Evolutionary conservation across 2,888 invertebrate genomes (phyloP).

Genomic region (Dusona sp.): DNA sequence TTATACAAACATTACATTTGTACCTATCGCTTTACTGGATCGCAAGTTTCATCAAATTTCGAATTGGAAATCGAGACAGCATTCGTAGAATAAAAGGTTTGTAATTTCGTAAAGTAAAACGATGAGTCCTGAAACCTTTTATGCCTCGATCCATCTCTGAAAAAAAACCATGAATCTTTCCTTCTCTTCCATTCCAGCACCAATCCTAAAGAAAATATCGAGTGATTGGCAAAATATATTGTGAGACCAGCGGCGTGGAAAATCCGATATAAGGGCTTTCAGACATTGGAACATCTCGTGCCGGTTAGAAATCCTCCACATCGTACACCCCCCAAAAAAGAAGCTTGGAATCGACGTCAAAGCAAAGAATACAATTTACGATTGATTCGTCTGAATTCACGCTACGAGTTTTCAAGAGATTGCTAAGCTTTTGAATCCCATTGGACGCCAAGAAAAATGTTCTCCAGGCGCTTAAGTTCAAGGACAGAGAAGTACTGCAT

Average conservation of each 20-base stretch:
- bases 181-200: not conserved
- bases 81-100: not conserved
- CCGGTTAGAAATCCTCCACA: not conserved
- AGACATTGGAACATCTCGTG: not conserved
- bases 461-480: not conserved
- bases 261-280: not conserved
- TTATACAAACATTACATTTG: not conserved
- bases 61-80: not conserved
- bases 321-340: not conserved
- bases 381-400: slow-evolving; percentile 1
- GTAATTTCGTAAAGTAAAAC: not conserved
- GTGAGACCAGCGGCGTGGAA: not conserved
- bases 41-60: not conserved
- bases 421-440: not conserved
- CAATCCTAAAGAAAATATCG: slow-evolving; percentile 17
- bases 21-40: too few relatives aligned
- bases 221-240: slow-evolving; percentile 1
- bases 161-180: not conserved
- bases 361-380: not conserved
- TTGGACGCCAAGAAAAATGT: not conserved
- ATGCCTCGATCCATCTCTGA: not conserved
- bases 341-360: not conserved
- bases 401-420: not conserved
- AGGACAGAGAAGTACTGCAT: not conserved
- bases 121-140: not conserved